These are phyloP conservation scores for Drosophila anomelani DNA, from an alignment of 2,888 invertebrate species.

Conservation along the genomic window DNA sequence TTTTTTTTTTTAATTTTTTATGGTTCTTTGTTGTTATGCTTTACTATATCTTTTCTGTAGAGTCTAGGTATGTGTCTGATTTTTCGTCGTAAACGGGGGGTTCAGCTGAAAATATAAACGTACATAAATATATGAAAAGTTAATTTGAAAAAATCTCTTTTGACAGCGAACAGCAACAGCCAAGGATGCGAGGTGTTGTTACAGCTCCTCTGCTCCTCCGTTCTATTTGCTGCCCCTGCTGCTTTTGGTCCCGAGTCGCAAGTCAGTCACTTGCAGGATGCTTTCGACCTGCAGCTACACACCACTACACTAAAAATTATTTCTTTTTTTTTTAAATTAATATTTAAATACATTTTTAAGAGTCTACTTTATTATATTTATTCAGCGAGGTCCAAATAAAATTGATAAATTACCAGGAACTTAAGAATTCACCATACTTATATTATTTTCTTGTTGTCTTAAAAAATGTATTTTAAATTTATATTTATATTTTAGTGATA, in stretches of 20 bases:
- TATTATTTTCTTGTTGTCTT: too few relatives aligned
- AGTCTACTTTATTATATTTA: too few relatives aligned
- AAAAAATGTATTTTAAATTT: neutral
- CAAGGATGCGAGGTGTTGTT: conserved; percentile 44
- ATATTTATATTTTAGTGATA: neutral
- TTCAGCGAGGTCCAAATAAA: too few relatives aligned
- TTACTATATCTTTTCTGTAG: neutral
- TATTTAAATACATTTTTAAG: neutral
- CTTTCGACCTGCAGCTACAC: conserved; percentile 65
- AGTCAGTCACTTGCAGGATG: conserved; percentile 73
- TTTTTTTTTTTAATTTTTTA: too few relatives aligned
- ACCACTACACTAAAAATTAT: conserved; percentile 1
- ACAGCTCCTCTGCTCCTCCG: conserved; percentile 15
- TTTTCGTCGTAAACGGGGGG: conserved; percentile 32
- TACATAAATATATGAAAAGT: conserved; percentile 79
- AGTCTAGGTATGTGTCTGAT: conserved; percentile 10
- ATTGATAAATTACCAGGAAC: too few relatives aligned
- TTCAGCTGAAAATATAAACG: conserved; percentile 61
- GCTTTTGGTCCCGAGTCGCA: conserved; percentile 59
- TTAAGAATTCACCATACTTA: too few relatives aligned
- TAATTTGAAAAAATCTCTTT: conserved; percentile 80
- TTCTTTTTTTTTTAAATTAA: neutral
- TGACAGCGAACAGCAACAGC: conserved; percentile 58
- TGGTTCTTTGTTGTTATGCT: neutral
- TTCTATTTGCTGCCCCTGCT: conserved; percentile 32